A percentile compares a stretch with the other conserved stretches of the same genome.
Conservation (phyloP, 2,888 invertebrate genomes). For the Thysanoteuthis rhombus region DNA sequence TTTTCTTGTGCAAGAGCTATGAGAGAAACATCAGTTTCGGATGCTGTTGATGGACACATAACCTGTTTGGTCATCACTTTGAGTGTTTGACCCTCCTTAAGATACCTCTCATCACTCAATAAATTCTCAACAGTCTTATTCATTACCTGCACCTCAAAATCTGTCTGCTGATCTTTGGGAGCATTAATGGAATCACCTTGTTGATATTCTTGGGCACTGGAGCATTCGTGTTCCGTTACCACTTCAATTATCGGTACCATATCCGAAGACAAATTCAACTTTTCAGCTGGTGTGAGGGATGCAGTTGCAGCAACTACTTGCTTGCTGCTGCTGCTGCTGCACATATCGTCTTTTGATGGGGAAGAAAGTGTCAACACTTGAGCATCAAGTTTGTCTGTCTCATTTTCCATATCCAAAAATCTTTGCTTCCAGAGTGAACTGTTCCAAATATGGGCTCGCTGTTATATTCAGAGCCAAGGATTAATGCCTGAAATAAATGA, state of each 20-base stretch:
- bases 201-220: neutral
- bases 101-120: neutral
- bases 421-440: neutral
- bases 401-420: slow-evolving; percentile 13
- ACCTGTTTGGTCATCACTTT: neutral
- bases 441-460: neutral
- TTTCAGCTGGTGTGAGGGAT: neutral
- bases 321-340: neutral
- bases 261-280: slow-evolving; percentile 1
- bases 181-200: neutral
- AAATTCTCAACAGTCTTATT: neutral
- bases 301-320: neutral
- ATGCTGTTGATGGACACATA: neutral
- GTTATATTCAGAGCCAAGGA: neutral
- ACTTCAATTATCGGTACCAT: neutral
- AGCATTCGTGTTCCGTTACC: neutral
- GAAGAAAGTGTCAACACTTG: neutral
- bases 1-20: neutral
- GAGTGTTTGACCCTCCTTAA: neutral
- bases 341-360: neutral
- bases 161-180: neutral
- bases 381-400: neutral
- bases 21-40: neutral
- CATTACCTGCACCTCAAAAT: neutral
- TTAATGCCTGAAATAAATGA: neutral